phyloP scores from a whole-genome alignment of 2,113 vertebrate species.

The Lasiurus cinereus region DNA sequence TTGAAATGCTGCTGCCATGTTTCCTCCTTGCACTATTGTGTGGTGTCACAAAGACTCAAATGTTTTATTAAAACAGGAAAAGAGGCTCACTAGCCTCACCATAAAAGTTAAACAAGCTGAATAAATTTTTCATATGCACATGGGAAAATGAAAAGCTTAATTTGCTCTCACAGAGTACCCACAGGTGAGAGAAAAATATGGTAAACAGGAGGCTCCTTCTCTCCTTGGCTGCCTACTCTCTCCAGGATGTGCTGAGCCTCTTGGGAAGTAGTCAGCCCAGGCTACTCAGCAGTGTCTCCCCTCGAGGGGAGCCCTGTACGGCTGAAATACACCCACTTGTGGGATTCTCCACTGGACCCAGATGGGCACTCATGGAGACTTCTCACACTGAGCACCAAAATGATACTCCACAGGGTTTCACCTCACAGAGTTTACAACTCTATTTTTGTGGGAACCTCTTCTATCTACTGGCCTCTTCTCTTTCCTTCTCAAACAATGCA shows the following conservation, averaged over 20 bases:
- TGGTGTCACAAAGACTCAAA: background rate
- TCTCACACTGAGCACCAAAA: background rate
- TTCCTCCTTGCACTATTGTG: background rate
- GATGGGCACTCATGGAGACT: rapidly evolving
- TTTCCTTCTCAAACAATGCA: background rate
- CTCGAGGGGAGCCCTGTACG: background rate
- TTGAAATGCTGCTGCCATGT: background rate
- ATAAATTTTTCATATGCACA: background rate
- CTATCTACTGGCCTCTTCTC: background rate
- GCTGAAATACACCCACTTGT: background rate
- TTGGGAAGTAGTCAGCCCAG: background rate
- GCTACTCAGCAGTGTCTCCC: too few species aligned
- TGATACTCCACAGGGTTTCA: background rate
- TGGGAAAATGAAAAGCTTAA: background rate
- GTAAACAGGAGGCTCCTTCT: background rate
- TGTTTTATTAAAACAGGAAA: background rate
- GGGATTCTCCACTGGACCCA: background rate
- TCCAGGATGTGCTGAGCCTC: background rate
- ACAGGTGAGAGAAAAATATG: background rate
- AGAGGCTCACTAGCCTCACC: background rate
- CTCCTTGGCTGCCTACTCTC: background rate
- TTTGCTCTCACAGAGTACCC: background rate
- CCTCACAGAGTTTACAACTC: background rate
- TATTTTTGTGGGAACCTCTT: background rate
- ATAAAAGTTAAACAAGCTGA: background rate